phyloP scores from a whole-genome alignment of 1,140 invertebrate species.

The Heliconius eleuchia region DNA sequence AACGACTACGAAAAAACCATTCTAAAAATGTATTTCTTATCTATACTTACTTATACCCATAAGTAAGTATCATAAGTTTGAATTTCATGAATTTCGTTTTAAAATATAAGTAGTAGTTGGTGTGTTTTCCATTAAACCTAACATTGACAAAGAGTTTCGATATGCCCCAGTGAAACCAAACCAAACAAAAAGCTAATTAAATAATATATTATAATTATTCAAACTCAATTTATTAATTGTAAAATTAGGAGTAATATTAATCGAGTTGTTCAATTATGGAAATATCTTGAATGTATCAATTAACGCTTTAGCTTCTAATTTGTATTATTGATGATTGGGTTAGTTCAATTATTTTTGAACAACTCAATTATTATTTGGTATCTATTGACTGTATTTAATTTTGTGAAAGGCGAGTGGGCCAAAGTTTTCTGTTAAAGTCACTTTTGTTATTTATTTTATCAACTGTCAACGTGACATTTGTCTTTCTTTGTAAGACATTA shows the following conservation, averaged over 20 bases:
- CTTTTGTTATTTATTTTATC: neutral
- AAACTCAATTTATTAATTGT: conserved; percentile 1
- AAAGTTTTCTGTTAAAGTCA: neutral
- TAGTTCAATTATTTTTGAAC: conserved; percentile 9
- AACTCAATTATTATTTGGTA: neutral
- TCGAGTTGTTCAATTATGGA: conserved; percentile 13
- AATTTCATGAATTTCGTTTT: too few species aligned
- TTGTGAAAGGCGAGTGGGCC: neutral
- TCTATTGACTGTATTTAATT: neutral
- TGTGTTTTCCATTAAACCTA: too few species aligned
- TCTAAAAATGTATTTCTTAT: too few species aligned
- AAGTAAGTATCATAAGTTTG: too few species aligned
- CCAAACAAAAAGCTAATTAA: neutral
- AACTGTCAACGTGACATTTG: neutral
- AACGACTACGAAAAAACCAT: too few species aligned
- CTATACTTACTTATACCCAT: too few species aligned
- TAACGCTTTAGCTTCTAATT: conserved; percentile 3
- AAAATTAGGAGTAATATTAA: neutral
- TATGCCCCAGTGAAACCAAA: neutral
- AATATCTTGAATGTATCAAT: conserved; percentile 14
- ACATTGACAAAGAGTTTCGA: too few species aligned
- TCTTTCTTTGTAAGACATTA: too few species aligned
- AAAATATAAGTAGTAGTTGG: too few species aligned
- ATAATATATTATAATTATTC: neutral
- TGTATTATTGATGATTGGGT: neutral